Base-by-base conservation (phyloP, 2,797 vertebrate genomes). In the Gymnoscopelus microlampas region DNA sequence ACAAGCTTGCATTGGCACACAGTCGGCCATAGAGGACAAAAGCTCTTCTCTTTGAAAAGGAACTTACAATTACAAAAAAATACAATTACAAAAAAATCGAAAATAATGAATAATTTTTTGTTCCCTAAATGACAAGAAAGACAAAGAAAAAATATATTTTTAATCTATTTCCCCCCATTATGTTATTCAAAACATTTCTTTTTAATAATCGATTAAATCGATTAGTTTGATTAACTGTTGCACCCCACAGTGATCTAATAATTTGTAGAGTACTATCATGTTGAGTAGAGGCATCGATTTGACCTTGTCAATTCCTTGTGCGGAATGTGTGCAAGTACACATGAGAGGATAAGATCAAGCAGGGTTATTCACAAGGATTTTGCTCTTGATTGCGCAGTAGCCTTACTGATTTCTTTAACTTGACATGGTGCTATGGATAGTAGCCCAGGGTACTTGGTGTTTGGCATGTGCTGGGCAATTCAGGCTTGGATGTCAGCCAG, bases 1-100 rank as follows among this genome's bases (percentile, higher is more conserved):
- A 84, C 88, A 47, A 77, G 80, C 69, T 64, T 71, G 86, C 71
- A 84, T 86, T 69, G 62, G 62, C 79, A 77, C 56, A 66, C 3
- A 11, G 77, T 60, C 9, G 14, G 1, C 26, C 26, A 29, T 29
- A 29, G 26, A 29, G 26, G 26, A 57, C 49, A 71, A 23, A 15
- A 65, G 24, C 29, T 12, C 24, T 47, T 48, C 70, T 53, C 50
- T 23, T 39, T 39, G 39, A 39, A 39, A 39, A 8, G 39, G 39
- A 39, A 8, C 39, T 39, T 9, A 39, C 6, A 39, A 39, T 39
- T n/a, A n/a, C n/a, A n/a, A n/a, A n/a, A n/a, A n/a, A n/a, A n/a
- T n/a, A n/a, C n/a, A n/a, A n/a, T n/a, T n/a, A 26, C 2, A 26
- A 26, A 26, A 26, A 26, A 26, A 26, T 26, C 2, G 3, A 26